Conservation (phyloP, 92 coral and sea anemone species). For the Epizoanthus ramosus region DNA sequence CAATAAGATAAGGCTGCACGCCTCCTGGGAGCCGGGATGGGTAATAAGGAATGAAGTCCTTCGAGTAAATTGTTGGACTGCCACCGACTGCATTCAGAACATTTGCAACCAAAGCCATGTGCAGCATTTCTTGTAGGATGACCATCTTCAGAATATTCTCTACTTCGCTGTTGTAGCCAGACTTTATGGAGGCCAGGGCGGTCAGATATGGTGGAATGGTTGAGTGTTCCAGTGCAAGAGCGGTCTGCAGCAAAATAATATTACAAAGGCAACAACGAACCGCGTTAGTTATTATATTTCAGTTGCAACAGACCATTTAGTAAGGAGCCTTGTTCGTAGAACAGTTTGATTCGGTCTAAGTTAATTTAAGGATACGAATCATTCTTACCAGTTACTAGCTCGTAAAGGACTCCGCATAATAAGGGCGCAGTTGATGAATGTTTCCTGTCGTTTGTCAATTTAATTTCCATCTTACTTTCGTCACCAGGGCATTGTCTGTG, state of each 20-base stretch:
- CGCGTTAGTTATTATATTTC: no score
- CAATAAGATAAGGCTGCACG: slow-evolving; percentile 61
- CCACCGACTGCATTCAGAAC: slow-evolving; percentile 77
- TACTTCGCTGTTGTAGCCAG: slow-evolving; percentile 48
- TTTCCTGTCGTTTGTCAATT: no score
- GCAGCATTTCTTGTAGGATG: slow-evolving; percentile 63
- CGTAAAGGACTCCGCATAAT: no score
- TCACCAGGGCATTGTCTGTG: no score
- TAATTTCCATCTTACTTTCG: no score
- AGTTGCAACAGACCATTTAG: no score
- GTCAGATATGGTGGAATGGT: slow-evolving; percentile 75
- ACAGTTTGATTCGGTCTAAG: no score
- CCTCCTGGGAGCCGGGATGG: slow-evolving; percentile 81
- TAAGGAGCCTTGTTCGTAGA: no score
- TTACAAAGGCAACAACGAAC: no score
- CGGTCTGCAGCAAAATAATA: slow-evolving; percentile 50
- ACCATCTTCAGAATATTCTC: slow-evolving; percentile 42
- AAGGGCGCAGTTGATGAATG: no score
- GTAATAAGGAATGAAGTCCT: slow-evolving; percentile 52
- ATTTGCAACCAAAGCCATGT: slow-evolving; percentile 70
- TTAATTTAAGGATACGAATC: no score
- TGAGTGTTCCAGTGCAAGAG: slow-evolving; percentile 63
- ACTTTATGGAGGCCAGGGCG: slow-evolving; percentile 57
- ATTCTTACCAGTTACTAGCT: no score
- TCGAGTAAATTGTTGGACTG: slow-evolving; percentile 45